Evolutionary conservation across 35 echinoderm and acorn worm genomes (phyloP), one percentile per base, ranked within the genome.

Genomic region (Acanthaster planci): DNA sequence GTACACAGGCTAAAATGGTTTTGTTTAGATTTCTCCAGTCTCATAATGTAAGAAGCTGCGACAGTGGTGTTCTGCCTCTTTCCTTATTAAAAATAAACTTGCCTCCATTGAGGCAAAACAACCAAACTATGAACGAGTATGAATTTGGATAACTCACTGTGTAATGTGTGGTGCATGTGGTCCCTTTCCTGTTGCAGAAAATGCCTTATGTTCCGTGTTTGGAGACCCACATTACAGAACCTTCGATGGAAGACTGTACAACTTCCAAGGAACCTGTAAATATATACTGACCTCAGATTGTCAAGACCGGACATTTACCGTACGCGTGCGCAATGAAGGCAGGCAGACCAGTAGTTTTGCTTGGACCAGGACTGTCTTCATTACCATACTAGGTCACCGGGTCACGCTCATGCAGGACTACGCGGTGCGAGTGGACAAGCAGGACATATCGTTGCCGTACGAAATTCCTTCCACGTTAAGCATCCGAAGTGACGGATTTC

Each of bases 141-240:
- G 40, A 37, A 32, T 77, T 77, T 52, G 37, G 12, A 80, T 23
- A 80, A 55, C 52, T 17, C 22, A 18, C 5, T 23, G 52, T 40
- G 42, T 26, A 52, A 15, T 81, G 39, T 81, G 52, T 32, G 17
- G 19, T 54, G 17, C 26, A 55, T 53, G 7, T 42, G 23, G 1
- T 38, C n/a, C 19, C 36, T 79, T 79, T 26, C 17, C 18, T 47
- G 23, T 57, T 53, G 1, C 83, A 99, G 96, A 90, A 50, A 92
- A 94, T 86, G 96, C 88, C 29, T 85, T 93, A 1, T 99, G 96
- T 51, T 93, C 96, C 2, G 96, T 99, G 7, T 99, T 94, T 83
- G 96, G 96, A 2, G 96, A 99, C 79, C 96, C 96, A 1, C 96
- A 99, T 68, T 99, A 99, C 78, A 84, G 92, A 17, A 91, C 96